phyloP scores from a whole-genome alignment of 2,888 invertebrate species.

The Anthophora plumipes region DNA sequence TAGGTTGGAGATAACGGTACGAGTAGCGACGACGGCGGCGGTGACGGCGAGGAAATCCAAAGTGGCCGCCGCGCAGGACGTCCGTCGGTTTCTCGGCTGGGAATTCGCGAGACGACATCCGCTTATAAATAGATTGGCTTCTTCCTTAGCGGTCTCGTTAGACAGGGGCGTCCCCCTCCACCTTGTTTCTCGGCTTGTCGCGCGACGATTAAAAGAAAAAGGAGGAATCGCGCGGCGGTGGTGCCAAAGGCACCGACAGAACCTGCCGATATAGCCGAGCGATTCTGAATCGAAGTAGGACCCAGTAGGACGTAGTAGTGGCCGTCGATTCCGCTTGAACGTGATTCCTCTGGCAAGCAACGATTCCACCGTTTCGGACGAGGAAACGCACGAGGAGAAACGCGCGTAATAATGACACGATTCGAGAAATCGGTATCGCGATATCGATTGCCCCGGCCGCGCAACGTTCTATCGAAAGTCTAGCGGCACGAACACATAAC shows the following conservation, averaged over 20 bases:
- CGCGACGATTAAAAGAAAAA: background rate
- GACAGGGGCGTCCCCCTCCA: background rate
- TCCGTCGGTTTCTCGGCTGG: conserved; percentile 67
- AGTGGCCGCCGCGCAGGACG: conserved; percentile 28
- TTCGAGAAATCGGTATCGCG: conserved; percentile 25
- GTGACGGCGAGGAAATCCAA: conserved; percentile 27
- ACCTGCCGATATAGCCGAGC: too few species aligned
- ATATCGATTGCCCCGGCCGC: conserved; percentile 27
- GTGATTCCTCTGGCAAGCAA: too few species aligned
- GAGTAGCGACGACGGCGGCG: too few species aligned
- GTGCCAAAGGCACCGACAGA: too few species aligned
- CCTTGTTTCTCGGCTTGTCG: background rate
- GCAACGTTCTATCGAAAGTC: conserved; percentile 15
- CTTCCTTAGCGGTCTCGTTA: conserved; percentile 34
- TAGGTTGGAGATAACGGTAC: conserved; percentile 57
- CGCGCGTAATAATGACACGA: background rate
- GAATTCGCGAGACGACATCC: conserved; percentile 56
- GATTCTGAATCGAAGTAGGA: too few species aligned
- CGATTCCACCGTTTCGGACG: too few species aligned
- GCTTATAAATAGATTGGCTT: conserved; percentile 64
- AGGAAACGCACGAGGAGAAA: too few species aligned
- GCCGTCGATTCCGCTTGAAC: too few species aligned
- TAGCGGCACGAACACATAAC: background rate
- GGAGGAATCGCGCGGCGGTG: too few species aligned
- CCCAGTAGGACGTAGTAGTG: too few species aligned